phyloP scores from a whole-genome alignment of 2,888 invertebrate species.

The Sipha maydis region DNA sequence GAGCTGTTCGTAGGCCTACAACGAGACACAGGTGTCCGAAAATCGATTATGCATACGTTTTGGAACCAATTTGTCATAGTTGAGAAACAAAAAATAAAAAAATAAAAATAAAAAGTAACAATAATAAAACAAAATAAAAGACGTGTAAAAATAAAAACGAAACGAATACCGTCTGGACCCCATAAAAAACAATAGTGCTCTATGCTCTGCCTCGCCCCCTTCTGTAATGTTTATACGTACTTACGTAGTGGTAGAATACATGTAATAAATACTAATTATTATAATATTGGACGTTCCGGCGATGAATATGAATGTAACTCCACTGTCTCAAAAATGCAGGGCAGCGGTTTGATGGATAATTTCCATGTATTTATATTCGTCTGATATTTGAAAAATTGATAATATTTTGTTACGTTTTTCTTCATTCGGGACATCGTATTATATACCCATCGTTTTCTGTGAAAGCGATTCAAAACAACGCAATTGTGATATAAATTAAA shows the following conservation, averaged over 20 bases:
- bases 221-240: not conserved
- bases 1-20: conserved; percentile 22
- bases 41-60: conserved; percentile 60
- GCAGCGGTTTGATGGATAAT: too few relatives aligned
- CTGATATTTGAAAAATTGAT: too few relatives aligned
- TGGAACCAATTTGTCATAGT: conserved; percentile 59
- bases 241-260: not conserved
- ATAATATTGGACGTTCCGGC: too few relatives aligned
- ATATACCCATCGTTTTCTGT: too few relatives aligned
- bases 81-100: conserved; percentile 25
- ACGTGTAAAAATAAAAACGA: conserved; percentile 54
- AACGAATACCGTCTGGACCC: conserved; percentile 61
- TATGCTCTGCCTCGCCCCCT: not conserved
- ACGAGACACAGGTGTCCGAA: conserved; percentile 59
- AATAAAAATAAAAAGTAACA: conserved; percentile 30
- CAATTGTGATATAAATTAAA: too few relatives aligned
- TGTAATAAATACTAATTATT: too few relatives aligned
- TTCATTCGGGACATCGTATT: too few relatives aligned
- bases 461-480: too few relatives aligned
- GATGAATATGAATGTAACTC: too few relatives aligned
- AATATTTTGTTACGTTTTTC: too few relatives aligned
- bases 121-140: conserved; percentile 44
- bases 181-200: conserved; percentile 58
- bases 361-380: too few relatives aligned
- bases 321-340: too few relatives aligned